A percentile compares a stretch with the other conserved stretches of the same genome.
phyloP scores from a whole-genome alignment of 2,888 invertebrate species.

The Pharmacophagus antenor region DNA sequence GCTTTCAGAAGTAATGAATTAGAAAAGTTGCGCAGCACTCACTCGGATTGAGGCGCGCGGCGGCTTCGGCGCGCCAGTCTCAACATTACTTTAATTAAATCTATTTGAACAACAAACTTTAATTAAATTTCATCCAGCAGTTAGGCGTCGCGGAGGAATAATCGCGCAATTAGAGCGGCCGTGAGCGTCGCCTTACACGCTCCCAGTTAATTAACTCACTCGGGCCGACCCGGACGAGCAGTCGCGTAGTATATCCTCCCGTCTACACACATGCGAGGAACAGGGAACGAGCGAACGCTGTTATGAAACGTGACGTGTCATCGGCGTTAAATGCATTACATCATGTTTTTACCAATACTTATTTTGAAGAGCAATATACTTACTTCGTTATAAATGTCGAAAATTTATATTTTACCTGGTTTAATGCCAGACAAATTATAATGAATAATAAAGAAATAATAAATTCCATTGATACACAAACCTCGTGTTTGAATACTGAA shows the following conservation, averaged over 20 bases:
- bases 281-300: constrained; percentile 21
- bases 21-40: constrained; percentile 81
- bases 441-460: too few species aligned
- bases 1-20: constrained; percentile 81
- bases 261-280: constrained; percentile 25
- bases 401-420: too few species aligned
- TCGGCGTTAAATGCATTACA: constrained; percentile 19
- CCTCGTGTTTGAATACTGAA: too few species aligned
- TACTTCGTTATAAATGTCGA: too few species aligned
- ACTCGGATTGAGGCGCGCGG: constrained; percentile 75
- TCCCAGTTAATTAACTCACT: constrained; percentile 80
- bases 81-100: constrained; percentile 83
- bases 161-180: constrained; percentile 81
- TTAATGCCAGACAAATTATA: too few species aligned
- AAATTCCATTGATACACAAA: too few species aligned
- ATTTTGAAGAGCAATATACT: too few species aligned
- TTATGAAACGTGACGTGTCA: constrained; percentile 23
- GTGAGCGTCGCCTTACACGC: constrained; percentile 80
- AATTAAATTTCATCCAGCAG: constrained; percentile 82
- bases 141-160: constrained; percentile 81
- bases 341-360: background rate
- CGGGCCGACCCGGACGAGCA: constrained; percentile 44
- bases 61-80: constrained; percentile 63
- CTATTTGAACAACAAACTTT: constrained; percentile 83
- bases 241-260: constrained; percentile 22